A percentile compares a stretch with the other conserved stretches of the same genome.
Conservation (phyloP, 2,113 vertebrate genomes). For the Xenus cinereus region DNA sequence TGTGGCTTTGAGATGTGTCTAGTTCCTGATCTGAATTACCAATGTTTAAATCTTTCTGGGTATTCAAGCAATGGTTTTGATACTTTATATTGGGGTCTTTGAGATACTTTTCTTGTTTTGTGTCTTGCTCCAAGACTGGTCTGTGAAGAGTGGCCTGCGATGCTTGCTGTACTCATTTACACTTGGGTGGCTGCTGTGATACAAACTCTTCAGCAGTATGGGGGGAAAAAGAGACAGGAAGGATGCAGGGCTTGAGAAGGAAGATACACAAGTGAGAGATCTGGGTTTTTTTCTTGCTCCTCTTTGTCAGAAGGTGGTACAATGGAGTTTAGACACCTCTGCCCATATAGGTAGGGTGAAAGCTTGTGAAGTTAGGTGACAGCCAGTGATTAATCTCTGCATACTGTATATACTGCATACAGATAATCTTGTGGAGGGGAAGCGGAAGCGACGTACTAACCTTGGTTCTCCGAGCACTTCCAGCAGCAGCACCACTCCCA, state of each 20-base stretch:
- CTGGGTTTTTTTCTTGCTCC: not conserved
- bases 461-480: slow-evolving; percentile 76
- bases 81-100: not conserved
- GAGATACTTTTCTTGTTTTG: not conserved
- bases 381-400: not conserved
- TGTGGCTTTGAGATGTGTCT: not conserved
- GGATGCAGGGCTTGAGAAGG: not conserved
- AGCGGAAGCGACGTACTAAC: slow-evolving; percentile 85
- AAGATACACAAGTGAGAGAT: accelerated
- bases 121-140: not conserved
- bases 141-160: not conserved
- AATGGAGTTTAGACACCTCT: not conserved
- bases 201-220: not conserved
- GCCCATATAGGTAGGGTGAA: not conserved
- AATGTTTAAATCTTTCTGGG: not conserved
- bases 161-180: not conserved
- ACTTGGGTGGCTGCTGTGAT: not conserved
- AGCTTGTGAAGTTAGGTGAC: not conserved
- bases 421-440: slow-evolving; percentile 98
- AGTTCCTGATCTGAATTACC: not conserved
- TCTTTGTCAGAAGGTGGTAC: not conserved
- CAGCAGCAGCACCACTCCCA: slow-evolving; percentile 75
- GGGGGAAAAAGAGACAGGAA: not conserved
- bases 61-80: not conserved
- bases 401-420: not conserved